These are phyloP conservation scores for Panzeria rudis DNA, from an alignment of 2,888 invertebrate genomes.

Conservation along the genomic window DNA sequence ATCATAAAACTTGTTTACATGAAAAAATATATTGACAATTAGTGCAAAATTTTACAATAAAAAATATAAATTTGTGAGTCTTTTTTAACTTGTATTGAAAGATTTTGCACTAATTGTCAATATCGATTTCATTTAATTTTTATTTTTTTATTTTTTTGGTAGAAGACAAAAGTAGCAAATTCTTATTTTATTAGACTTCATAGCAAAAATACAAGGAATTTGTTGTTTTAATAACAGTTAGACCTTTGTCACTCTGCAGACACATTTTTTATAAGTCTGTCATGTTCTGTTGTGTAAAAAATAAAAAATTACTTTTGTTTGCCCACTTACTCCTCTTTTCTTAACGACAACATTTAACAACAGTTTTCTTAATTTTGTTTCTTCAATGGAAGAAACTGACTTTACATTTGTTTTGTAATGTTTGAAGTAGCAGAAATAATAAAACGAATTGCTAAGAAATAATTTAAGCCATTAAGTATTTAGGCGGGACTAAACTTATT, in stretches of 20 bases:
- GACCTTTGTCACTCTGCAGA: constrained; percentile 21
- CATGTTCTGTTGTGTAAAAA: too few relatives aligned
- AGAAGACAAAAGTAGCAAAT: too few relatives aligned
- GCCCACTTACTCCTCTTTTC: neutral
- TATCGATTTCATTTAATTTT: too few relatives aligned
- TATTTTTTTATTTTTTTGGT: too few relatives aligned
- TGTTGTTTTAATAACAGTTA: constrained; percentile 2
- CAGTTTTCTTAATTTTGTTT: constrained; percentile 18
- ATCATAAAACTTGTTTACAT: too few relatives aligned
- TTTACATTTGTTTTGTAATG: neutral
- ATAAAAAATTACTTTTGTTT: too few relatives aligned
- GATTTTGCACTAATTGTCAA: too few relatives aligned
- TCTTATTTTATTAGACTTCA: neutral
- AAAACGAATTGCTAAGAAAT: neutral
- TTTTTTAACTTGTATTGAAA: too few relatives aligned
- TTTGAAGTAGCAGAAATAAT: neutral
- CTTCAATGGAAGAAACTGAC: neutral
- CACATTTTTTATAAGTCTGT: neutral
- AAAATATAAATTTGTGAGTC: too few relatives aligned
- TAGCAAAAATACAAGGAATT: neutral
- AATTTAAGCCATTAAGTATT: neutral
- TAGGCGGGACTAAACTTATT: neutral
- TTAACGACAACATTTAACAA: neutral
- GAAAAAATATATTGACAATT: too few relatives aligned
- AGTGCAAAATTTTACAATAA: too few relatives aligned